Conservation (phyloP, 2,888 invertebrate species). For the Cantharis rufa region DNA sequence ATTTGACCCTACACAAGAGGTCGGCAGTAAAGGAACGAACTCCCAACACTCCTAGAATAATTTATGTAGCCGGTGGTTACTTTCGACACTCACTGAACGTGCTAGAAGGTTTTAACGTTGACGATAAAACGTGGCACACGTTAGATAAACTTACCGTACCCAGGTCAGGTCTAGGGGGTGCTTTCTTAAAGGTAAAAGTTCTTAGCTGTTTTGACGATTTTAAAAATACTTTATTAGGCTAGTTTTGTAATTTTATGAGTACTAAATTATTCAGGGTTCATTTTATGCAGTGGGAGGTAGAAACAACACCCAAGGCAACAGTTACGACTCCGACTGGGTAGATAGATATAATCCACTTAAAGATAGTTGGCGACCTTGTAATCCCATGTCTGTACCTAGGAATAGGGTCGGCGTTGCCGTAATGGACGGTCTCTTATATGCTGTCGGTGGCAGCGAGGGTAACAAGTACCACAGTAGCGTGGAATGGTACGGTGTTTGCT, state of each 20-base stretch:
- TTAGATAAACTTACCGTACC: slow-evolving; percentile 85
- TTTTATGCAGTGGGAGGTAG: slow-evolving; percentile 93
- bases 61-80: slow-evolving; percentile 92
- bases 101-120: slow-evolving; percentile 86
- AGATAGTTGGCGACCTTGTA: slow-evolving; percentile 86
- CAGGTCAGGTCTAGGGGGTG: slow-evolving; percentile 84
- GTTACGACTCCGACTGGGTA: slow-evolving; percentile 87
- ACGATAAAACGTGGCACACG: slow-evolving; percentile 82
- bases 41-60: slow-evolving; percentile 86
- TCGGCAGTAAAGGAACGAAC: slow-evolving; percentile 83
- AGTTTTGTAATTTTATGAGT: slow-evolving; percentile 4
- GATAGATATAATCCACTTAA: slow-evolving; percentile 84
- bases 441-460: slow-evolving; percentile 89
- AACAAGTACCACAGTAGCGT: slow-evolving; percentile 85
- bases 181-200: slow-evolving; percentile 73
- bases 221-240: not conserved
- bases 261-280: slow-evolving; percentile 62
- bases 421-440: slow-evolving; percentile 88
- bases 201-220: not conserved
- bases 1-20: slow-evolving; percentile 85
- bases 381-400: slow-evolving; percentile 84
- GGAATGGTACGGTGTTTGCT: slow-evolving; percentile 70
- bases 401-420: slow-evolving; percentile 93
- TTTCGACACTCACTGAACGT: slow-evolving; percentile 82
- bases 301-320: slow-evolving; percentile 87